Evolutionary conservation across 2,797 vertebrate genomes (phyloP).

Genomic region (Columba guinea): DNA sequence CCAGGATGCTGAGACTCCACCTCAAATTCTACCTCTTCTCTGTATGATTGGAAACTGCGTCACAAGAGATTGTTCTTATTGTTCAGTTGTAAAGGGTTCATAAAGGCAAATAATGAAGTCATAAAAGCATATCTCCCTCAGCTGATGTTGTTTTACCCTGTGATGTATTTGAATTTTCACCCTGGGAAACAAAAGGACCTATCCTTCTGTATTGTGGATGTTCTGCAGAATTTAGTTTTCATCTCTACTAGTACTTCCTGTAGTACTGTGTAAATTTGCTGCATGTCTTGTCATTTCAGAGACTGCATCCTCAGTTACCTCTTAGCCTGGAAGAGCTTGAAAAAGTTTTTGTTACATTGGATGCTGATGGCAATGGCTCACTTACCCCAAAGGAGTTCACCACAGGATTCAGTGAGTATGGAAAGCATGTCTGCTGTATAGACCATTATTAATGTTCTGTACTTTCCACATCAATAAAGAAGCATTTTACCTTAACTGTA

Average conservation of each 20-base stretch:
- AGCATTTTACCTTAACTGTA: not conserved
- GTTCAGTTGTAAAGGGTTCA: not conserved
- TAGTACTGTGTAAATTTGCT: not conserved
- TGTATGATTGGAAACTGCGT: not conserved
- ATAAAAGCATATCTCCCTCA: not conserved
- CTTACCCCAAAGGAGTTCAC: constrained; percentile 92
- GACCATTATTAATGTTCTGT: not conserved
- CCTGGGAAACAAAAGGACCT: not conserved
- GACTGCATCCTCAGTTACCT: constrained; percentile 85
- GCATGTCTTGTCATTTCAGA: constrained; percentile 75
- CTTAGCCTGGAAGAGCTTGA: constrained; percentile 90
- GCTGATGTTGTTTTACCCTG: not conserved
- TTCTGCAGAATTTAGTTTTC: not conserved
- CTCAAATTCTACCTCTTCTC: not conserved
- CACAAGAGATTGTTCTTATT: not conserved
- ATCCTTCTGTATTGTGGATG: not conserved
- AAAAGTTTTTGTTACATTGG: constrained; percentile 89
- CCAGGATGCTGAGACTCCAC: not conserved
- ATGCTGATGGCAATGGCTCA: constrained; percentile 88
- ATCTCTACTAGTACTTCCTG: not conserved
- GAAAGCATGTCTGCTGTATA: not conserved
- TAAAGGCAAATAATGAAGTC: not conserved
- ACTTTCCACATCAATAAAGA: not conserved
- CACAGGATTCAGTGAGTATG: constrained; percentile 89
- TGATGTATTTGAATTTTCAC: not conserved